phyloP scores from a whole-genome alignment of 37 sponge, comb jelly and placozoan species.

The Corticium candelabrum region DNA sequence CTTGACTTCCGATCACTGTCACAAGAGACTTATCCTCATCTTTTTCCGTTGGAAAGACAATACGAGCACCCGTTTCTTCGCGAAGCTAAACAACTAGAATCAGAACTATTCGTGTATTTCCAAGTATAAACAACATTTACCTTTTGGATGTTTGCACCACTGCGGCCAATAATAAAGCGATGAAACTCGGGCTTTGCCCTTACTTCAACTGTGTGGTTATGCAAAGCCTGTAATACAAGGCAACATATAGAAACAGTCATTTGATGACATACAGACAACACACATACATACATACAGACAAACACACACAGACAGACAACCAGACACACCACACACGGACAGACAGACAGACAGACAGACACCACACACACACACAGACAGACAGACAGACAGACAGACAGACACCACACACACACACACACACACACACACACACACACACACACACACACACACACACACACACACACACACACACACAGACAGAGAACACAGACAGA shows the following conservation, averaged over 20 bases:
- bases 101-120: neutral
- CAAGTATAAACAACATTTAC: conserved; percentile 16
- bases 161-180: conserved; percentile 73
- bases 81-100: conserved; percentile 30
- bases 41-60: conserved; percentile 64
- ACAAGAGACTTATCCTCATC: conserved; percentile 59
- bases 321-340: too few species aligned
- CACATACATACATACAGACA: too few species aligned
- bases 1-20: conserved; percentile 72
- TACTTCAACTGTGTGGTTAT: conserved; percentile 56
- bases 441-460: too few species aligned
- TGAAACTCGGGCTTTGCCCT: conserved; percentile 70
- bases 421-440: neutral
- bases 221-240: conserved; percentile 54
- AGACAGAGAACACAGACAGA: too few species aligned
- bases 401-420: too few species aligned
- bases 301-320: too few species aligned
- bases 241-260: too few species aligned
- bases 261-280: too few species aligned
- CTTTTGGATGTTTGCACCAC: conserved; percentile 71
- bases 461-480: too few species aligned
- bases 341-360: too few species aligned
- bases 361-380: too few species aligned
- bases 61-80: conserved; percentile 67
- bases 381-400: too few species aligned